These are phyloP conservation scores for Mormyrops attenuatus DNA, from an alignment of 2,797 vertebrate species.

Conservation along the genomic window DNA sequence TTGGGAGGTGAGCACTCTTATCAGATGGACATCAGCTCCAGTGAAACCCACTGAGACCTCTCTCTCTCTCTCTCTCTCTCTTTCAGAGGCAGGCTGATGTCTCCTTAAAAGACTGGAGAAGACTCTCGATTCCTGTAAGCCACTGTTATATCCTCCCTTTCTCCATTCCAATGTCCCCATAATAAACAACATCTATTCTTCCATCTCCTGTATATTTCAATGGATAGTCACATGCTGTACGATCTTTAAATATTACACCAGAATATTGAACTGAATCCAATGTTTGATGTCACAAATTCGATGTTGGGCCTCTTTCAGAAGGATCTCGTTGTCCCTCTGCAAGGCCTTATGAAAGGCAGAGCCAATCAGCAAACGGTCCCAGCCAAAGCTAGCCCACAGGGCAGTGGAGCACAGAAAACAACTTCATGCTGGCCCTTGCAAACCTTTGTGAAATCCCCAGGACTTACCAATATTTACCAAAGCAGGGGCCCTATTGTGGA, in stretches of 20 bases:
- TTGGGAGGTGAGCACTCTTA: background rate
- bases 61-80: background rate
- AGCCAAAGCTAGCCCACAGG: background rate
- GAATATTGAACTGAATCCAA: background rate
- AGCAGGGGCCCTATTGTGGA: slow-evolving; percentile 19
- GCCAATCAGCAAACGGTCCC: background rate
- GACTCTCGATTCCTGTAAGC: background rate
- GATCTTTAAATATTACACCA: background rate
- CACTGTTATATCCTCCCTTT: background rate
- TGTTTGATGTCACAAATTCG: background rate
- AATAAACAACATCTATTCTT: background rate
- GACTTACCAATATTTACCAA: slow-evolving; percentile 49
- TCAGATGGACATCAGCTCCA: background rate
- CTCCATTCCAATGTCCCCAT: background rate
- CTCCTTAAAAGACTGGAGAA: background rate
- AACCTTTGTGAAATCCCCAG: slow-evolving; percentile 39
- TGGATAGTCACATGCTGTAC: background rate
- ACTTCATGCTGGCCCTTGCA: background rate
- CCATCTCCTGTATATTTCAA: background rate
- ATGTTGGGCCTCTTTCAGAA: background rate
- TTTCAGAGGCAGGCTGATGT: background rate
- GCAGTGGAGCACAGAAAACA: background rate
- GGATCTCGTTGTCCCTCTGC: background rate
- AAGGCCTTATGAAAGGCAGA: background rate
- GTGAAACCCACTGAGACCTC: background rate